Evolutionary conservation across 2,888 invertebrate species (phyloP), one percentile per base, ranked within the genome.

Genomic region (Coremacera marginata): DNA sequence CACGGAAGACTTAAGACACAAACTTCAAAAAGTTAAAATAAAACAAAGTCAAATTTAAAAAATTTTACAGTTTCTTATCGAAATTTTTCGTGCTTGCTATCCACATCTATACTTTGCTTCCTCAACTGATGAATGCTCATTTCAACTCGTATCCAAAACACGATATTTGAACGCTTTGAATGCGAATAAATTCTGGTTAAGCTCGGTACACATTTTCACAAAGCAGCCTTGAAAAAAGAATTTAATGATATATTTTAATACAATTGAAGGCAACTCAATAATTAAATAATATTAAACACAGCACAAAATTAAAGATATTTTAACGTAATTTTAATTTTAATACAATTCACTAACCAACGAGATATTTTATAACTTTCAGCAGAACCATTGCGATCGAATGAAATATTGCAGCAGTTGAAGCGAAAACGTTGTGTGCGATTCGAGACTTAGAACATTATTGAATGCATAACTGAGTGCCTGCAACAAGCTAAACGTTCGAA

Each of bases 361-460:
- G 83, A 83, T 88, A 87, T 81, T 87, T 88, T 75, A 87, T 83
- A 79, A 87, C 85, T 83, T 82, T 83, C 77, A 87, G 81, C 76
- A 87, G 82, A 82, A 88, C 87, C 87, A 87, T 87, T 74, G 70
- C 78, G 34, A 27, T 4, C 8, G 25, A n/a, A n/a, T 19, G 22
- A 5, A 55, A 52, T 34, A 11, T 34, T 51, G 27, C 11, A 19
- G 55, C 57, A 62, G 55, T 34, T 3, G 22, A 51, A 44, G 52
- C n/a, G 16, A 57, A 11, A 49, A 68, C 70, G 83, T 82, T 86
- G 87, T 83, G 83, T 81, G 80, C 87, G 80, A 83, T 83, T 51
- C 83, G 83, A 84, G 81, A 79, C 81, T 83, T 84, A 87, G 87
- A 87, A 87, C 83, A 84, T 82, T 86, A 87, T 85, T 87, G 87